A percentile compares a stretch with the other conserved stretches of the same genome.
phyloP scores from a whole-genome alignment of 2,797 vertebrate species.

The Oophaga sylvatica region DNA sequence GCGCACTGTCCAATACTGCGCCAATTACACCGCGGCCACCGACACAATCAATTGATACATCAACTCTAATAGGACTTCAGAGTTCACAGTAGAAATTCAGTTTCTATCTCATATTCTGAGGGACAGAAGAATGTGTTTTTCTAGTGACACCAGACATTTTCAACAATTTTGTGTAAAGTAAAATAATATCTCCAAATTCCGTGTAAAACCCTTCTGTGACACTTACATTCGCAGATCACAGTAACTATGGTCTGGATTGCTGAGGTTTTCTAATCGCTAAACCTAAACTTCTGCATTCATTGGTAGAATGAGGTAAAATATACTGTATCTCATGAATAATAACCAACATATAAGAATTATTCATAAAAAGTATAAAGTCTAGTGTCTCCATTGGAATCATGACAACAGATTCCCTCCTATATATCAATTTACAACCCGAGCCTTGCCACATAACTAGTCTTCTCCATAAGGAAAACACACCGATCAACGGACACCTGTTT shows the following conservation, averaged over 20 bases:
- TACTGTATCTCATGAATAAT: neutral
- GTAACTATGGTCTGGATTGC: neutral
- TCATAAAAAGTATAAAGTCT: neutral
- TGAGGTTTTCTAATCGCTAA: neutral
- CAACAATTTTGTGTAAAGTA: neutral
- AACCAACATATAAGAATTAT: neutral
- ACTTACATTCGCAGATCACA: neutral
- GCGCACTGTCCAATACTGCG: constrained; percentile 35
- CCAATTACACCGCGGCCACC: constrained; percentile 39
- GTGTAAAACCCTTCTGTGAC: neutral
- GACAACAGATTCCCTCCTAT: too few relatives aligned
- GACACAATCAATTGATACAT: constrained; percentile 36
- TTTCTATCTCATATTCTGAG: neutral
- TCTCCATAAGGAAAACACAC: too few relatives aligned
- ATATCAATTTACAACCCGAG: too few relatives aligned
- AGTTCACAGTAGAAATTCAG: neutral
- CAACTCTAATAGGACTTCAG: constrained; percentile 7
- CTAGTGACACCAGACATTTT: neutral
- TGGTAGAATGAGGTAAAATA: neutral
- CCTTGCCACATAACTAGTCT: too few relatives aligned
- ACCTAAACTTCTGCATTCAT: neutral
- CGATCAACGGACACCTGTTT: too few relatives aligned
- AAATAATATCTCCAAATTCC: neutral
- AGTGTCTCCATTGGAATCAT: neutral
- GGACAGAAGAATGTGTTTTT: neutral